A percentile compares a stretch with the other conserved stretches of the same genome.
phyloP scores from a whole-genome alignment of 92 coral and sea anemone genomes.

The Muricea muricata region DNA sequence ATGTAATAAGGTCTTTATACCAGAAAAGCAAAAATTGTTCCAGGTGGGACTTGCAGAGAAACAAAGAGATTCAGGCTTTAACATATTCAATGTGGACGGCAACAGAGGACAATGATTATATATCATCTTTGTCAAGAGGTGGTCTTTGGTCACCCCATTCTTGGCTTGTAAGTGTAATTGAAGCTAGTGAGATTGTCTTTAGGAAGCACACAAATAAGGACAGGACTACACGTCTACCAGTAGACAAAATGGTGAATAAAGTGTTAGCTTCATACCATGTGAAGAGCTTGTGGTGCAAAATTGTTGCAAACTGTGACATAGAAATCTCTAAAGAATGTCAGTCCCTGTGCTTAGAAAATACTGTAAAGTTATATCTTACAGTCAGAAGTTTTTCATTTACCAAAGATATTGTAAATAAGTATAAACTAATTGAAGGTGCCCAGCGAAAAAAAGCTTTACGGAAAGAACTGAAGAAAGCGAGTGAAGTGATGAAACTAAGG shows the following conservation, averaged over 20 bases:
- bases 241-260: conserved; percentile 31
- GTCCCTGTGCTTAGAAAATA: conserved; percentile 31
- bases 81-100: conserved; percentile 11
- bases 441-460: conserved; percentile 24
- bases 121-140: conserved; percentile 26
- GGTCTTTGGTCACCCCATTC: conserved; percentile 41
- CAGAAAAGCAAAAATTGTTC: conserved; percentile 32
- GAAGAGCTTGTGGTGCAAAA: conserved; percentile 33
- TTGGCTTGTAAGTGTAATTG: conserved; percentile 5
- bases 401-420: conserved; percentile 35
- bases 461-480: conserved; percentile 22
- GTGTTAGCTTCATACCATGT: conserved; percentile 18
- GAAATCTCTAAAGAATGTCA: conserved; percentile 33
- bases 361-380: conserved; percentile 32
- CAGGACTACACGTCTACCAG: conserved; percentile 26
- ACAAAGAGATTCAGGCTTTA: conserved; percentile 34
- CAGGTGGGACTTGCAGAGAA: not conserved
- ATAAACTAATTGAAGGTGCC: not conserved
- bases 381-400: conserved; percentile 35
- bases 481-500: conserved; percentile 4
- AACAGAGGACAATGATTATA: conserved; percentile 3
- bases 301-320: conserved; percentile 25
- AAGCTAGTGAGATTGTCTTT: conserved; percentile 23
- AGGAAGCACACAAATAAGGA: conserved; percentile 30
- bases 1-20: conserved; percentile 1